Percentiles rank a stretch among this genome's conserved stretches.
Conservation (phyloP, 2,113 vertebrate species). For the Rhizomys pruinosus region DNA sequence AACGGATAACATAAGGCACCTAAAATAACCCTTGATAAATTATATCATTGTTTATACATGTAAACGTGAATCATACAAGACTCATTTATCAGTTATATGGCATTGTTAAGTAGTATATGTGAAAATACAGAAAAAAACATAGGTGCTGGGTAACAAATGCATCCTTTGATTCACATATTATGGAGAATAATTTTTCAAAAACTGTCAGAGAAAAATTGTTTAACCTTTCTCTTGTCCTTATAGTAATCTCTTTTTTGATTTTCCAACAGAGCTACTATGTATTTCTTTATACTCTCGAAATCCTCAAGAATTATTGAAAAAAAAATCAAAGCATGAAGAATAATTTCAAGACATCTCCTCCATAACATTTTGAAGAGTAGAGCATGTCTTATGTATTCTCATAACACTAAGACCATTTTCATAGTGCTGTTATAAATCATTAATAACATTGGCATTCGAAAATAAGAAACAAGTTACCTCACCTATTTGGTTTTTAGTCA, state of each 20-base stretch:
- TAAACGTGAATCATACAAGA: neutral
- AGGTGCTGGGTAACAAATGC: neutral
- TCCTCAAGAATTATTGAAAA: neutral
- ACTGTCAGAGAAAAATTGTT: neutral
- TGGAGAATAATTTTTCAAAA: neutral
- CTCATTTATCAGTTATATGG: neutral
- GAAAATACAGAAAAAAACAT: neutral
- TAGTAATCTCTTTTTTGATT: neutral
- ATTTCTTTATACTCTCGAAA: too few species aligned
- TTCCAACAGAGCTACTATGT: neutral
- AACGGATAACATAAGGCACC: neutral
- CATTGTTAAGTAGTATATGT: neutral
- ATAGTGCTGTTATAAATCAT: neutral
- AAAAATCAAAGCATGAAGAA: neutral
- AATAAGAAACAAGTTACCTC: neutral
- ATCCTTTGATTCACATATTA: slow-evolving; percentile 4
- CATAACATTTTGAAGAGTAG: neutral
- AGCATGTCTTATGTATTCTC: neutral
- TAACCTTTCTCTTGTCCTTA: neutral
- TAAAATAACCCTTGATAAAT: neutral
- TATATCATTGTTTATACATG: neutral
- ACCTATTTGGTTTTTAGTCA: neutral
- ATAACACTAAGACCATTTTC: neutral
- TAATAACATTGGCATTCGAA: slow-evolving; percentile 55
- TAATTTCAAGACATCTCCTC: neutral